These are phyloP conservation scores for Pangasius mekongensis DNA, from an alignment of 2,797 vertebrate genomes.

Conservation along the genomic window DNA sequence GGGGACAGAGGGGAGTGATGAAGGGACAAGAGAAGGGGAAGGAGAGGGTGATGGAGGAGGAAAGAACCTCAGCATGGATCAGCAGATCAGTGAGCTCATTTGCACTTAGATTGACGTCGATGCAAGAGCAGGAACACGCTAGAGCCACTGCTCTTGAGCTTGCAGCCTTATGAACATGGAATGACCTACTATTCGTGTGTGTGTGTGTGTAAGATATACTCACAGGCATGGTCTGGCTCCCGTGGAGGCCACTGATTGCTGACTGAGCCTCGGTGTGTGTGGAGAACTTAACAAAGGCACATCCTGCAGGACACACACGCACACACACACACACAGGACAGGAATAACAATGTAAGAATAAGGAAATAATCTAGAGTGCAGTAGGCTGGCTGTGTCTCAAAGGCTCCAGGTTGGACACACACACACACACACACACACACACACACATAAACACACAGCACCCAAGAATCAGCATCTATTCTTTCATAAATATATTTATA, in stretches of 20 bases:
- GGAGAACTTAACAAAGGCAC: slow-evolving; percentile 78
- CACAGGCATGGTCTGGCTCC: slow-evolving; percentile 85
- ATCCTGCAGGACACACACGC: slow-evolving; percentile 47
- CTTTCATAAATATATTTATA: background rate
- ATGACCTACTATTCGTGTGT: background rate
- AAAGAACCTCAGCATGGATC: background rate
- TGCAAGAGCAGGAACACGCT: slow-evolving; percentile 17
- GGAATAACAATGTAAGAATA: slow-evolving; percentile 20
- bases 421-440: slow-evolving; percentile 26
- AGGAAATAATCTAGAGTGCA: slow-evolving; percentile 37
- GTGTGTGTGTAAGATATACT: slow-evolving; percentile 60
- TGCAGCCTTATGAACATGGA: slow-evolving; percentile 19
- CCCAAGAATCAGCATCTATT: background rate
- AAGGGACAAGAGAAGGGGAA: slow-evolving; percentile 27
- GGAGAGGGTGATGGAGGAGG: background rate
- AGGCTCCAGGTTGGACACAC: background rate
- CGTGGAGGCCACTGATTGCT: slow-evolving; percentile 81
- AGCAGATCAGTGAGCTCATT: slow-evolving; percentile 40
- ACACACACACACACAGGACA: slow-evolving; percentile 17
- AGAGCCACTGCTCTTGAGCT: slow-evolving; percentile 24
- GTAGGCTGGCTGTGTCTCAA: slow-evolving; percentile 33
- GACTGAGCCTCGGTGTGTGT: slow-evolving; percentile 84
- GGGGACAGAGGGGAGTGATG: slow-evolving; percentile 22
- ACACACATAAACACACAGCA: background rate
- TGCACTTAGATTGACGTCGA: slow-evolving; percentile 48